phyloP scores from a whole-genome alignment of 2,797 vertebrate species.

The Enteromius paludinosus region DNA sequence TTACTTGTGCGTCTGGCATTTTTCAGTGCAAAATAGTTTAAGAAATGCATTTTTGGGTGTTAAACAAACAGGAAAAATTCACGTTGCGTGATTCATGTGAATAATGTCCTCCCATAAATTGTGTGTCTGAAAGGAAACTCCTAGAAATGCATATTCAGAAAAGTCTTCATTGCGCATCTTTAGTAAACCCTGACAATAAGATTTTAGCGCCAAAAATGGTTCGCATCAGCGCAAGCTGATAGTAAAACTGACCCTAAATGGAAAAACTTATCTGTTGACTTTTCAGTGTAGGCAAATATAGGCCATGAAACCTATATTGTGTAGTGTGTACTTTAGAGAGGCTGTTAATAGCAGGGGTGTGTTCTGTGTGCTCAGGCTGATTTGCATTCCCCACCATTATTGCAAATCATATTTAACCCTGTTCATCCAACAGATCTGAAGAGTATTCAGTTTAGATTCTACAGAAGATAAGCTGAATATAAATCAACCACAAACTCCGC shows the following conservation, averaged over 20 bases:
- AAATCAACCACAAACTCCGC: neutral
- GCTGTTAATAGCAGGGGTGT: conserved; percentile 46
- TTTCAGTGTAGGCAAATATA: neutral
- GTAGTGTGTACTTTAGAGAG: conserved; percentile 13
- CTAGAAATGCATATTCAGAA: too few species aligned
- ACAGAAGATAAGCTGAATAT: neutral
- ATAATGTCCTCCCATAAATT: too few species aligned
- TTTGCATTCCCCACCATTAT: conserved; percentile 48
- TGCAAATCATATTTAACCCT: conserved; percentile 40
- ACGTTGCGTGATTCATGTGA: too few species aligned
- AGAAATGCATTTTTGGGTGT: too few species aligned
- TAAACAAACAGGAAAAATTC: too few species aligned
- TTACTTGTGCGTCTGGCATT: too few species aligned
- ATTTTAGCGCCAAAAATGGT: too few species aligned
- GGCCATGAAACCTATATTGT: neutral
- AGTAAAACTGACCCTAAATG: neutral
- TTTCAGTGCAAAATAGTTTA: too few species aligned
- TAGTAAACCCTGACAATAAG: too few species aligned
- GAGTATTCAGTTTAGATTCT: neutral
- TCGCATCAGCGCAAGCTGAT: too few species aligned
- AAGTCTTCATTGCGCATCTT: too few species aligned
- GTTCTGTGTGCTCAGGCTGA: neutral
- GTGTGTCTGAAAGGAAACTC: too few species aligned
- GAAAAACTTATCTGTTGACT: neutral
- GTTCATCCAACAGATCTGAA: conserved; percentile 25